Base-by-base conservation (phyloP, 2,888 invertebrate genomes). In the Cataglyphis cursor region DNA sequence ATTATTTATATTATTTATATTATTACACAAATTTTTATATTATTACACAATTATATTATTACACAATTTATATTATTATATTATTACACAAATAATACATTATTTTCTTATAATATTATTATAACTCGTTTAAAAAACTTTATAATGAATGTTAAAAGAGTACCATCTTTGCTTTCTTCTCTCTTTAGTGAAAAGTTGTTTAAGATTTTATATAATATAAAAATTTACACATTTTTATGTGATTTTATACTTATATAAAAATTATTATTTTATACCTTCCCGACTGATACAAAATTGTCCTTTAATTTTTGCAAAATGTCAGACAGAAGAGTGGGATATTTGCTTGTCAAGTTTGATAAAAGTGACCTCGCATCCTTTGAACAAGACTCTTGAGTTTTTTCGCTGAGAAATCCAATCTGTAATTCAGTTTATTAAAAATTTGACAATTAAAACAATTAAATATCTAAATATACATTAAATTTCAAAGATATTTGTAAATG, bases 291-390 rank as follows among this genome's bases (percentile, higher is more conserved):
- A 91, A 97, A 96, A 92, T 96, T 96, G 41, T 96, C 95, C 92
- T 96, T 96, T 0, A 97, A 93, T 87, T 96, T 95, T 61, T 95
- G 92, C 68, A 98, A 94, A 54, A 98, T 95, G 86, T 96, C 95
- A 0, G 97, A 97, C 68, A 98, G 95, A 12, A 97, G 95, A 82
- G 96, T 95, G 0, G 97, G 97, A 95, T 98, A 96, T 92, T 96
- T 96, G 35, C 96, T 96, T 1, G 97, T 96, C 73, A 98, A 95
- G 92, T 97, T 97, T 0, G 97, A 96, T 72, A 98, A 95, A 87
- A 98, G 95, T 84, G 97, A 97, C 51, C 97, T 95, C 0, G 97
- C 96, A 65, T 97, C 96, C 95, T 98, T 98, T 4, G 97, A 97
- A 93, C 97, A 97, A 72, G 96, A 95, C 85, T 97, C 97, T 90